Evolutionary conservation across 2,797 vertebrate genomes (phyloP).

Genomic region (Threskiornis aethiopicus): DNA sequence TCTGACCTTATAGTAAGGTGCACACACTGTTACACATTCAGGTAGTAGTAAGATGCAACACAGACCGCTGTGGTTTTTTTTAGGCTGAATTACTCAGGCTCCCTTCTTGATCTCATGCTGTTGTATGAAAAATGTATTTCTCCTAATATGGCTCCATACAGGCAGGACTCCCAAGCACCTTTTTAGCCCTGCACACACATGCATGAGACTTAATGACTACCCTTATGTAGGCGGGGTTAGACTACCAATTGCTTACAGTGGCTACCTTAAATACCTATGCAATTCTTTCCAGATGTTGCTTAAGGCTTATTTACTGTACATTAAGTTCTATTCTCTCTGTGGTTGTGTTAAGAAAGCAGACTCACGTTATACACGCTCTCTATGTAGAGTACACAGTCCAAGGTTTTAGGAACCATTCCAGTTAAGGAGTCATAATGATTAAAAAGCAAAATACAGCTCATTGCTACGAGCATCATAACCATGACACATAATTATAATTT

Average conservation of each 20-base stretch:
- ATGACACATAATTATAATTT: neutral
- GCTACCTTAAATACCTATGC: neutral
- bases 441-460: conserved; percentile 43
- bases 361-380: neutral
- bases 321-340: neutral
- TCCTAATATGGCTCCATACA: neutral
- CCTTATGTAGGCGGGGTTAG: neutral
- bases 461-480: neutral
- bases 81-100: neutral
- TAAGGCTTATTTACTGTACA: neutral
- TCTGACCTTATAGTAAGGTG: neutral
- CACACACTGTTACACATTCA: neutral
- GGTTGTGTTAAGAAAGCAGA: neutral
- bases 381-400: neutral
- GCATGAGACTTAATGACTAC: neutral
- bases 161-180: neutral
- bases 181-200: neutral
- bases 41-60: neutral
- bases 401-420: conserved; percentile 35
- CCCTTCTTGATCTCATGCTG: neutral
- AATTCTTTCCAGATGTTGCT: conserved; percentile 6
- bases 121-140: neutral
- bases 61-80: neutral
- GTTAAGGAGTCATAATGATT: conserved; percentile 12
- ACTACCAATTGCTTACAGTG: neutral